Conservation (phyloP, 2,113 vertebrate genomes). For the Phalacrocorax aristotelis region DNA sequence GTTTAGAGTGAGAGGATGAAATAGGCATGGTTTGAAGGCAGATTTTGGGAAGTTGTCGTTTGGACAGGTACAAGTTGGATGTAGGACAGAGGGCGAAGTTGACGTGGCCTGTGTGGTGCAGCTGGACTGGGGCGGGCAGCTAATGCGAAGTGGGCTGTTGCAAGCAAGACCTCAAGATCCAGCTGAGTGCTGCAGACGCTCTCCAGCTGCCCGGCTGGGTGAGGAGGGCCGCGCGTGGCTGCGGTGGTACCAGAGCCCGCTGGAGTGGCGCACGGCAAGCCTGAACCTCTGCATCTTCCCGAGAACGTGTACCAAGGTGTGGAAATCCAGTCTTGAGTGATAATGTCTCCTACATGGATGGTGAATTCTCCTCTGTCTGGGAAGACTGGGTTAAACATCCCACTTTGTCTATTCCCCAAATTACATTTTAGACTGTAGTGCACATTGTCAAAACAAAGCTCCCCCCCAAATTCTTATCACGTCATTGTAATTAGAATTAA, state of each 20-base stretch:
- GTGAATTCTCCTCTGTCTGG: neutral
- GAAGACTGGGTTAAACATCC: neutral
- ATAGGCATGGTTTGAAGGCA: neutral
- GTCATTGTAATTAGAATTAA: neutral
- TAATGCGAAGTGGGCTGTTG: neutral
- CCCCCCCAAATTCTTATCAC: too few species aligned
- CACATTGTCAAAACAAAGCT: neutral
- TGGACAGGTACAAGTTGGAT: neutral
- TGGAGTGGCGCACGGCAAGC: neutral
- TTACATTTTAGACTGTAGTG: neutral
- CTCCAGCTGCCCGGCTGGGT: neutral
- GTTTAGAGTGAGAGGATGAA: neutral
- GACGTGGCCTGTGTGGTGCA: neutral
- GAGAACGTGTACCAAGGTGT: too few species aligned
- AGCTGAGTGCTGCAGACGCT: neutral
- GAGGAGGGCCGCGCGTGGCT: neutral
- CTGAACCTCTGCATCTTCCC: neutral
- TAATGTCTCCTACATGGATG: neutral
- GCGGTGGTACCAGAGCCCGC: neutral
- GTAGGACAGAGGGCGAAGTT: neutral
- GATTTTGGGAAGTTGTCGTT: neutral
- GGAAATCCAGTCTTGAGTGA: too few species aligned
- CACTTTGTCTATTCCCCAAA: neutral
- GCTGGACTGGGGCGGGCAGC: neutral
- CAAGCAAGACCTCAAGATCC: too few species aligned